Percentiles rank a stretch among this genome's conserved stretches.
Evolutionary conservation across 2,113 vertebrate species (phyloP).

Genomic region (Neolamprologus longior): DNA sequence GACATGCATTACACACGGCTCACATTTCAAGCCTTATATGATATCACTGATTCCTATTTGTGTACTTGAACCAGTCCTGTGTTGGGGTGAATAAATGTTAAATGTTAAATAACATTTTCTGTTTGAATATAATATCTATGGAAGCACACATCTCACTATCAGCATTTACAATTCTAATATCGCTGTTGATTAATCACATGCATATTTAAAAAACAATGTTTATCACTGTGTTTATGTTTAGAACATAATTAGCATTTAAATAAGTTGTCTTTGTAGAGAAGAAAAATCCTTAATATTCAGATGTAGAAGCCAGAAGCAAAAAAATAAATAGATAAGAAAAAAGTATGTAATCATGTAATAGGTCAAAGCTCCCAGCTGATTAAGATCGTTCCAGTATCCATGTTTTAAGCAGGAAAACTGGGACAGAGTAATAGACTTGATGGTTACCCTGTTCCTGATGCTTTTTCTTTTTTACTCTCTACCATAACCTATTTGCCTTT

Average conservation of each 20-base stretch:
- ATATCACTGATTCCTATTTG: not conserved
- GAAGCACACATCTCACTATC: not conserved
- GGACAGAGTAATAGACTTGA: not conserved
- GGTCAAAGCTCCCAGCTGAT: not conserved
- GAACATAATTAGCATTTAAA: not conserved
- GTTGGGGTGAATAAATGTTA: not conserved
- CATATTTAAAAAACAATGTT: not conserved
- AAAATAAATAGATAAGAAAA: not conserved
- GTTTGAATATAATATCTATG: not conserved
- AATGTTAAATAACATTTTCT: not conserved
- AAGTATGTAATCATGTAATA: not conserved
- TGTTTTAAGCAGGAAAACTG: not conserved
- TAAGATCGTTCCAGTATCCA: not conserved
- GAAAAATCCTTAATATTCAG: not conserved
- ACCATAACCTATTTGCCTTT: not conserved
- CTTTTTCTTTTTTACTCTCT: not conserved
- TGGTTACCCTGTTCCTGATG: not conserved
- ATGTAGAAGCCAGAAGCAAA: not conserved
- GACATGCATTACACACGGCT: not conserved
- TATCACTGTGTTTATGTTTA: not conserved
- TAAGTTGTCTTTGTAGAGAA: not conserved
- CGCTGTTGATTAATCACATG: not conserved
- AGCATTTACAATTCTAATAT: not conserved
- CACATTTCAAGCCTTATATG: not conserved
- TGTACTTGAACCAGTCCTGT: not conserved